phyloP scores from a whole-genome alignment of 1,140 invertebrate genomes.

The Episyrphus balteatus region DNA sequence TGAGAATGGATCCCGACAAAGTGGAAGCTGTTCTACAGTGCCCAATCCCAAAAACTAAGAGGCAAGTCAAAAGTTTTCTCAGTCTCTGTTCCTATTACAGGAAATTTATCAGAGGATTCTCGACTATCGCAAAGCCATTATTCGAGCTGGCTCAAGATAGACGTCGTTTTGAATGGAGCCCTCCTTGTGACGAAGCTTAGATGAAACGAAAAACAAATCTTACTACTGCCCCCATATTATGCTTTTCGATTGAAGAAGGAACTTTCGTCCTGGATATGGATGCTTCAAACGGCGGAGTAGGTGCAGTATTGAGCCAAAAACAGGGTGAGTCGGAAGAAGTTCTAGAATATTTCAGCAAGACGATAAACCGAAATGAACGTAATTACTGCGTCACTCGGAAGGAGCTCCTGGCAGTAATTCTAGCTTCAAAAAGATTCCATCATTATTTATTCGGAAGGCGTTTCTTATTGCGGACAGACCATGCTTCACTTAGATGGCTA shows the following conservation, averaged over 20 bases:
- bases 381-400: conserved; percentile 17
- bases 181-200: not conserved
- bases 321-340: conserved; percentile 12
- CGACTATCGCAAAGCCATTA: not conserved
- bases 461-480: not conserved
- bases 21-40: not conserved
- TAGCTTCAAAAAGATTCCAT: not conserved
- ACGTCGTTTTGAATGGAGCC: not conserved
- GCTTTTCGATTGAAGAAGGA: not conserved
- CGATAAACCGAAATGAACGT: conserved; percentile 25
- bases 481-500: not conserved
- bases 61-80: conserved; percentile 2
- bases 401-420: conserved; percentile 16
- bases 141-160: not conserved
- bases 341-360: conserved; percentile 23
- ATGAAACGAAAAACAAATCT: not conserved
- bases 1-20: not conserved
- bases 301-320: conserved; percentile 13
- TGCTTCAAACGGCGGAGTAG: conserved; percentile 11
- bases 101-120: conserved; percentile 1
- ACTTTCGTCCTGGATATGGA: conserved; percentile 18
- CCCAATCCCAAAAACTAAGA: not conserved
- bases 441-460: not conserved
- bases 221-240: not conserved
- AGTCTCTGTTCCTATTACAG: conserved; percentile 2